Base-by-base conservation (phyloP, 1,140 invertebrate species). In the Theocolax elegans region DNA sequence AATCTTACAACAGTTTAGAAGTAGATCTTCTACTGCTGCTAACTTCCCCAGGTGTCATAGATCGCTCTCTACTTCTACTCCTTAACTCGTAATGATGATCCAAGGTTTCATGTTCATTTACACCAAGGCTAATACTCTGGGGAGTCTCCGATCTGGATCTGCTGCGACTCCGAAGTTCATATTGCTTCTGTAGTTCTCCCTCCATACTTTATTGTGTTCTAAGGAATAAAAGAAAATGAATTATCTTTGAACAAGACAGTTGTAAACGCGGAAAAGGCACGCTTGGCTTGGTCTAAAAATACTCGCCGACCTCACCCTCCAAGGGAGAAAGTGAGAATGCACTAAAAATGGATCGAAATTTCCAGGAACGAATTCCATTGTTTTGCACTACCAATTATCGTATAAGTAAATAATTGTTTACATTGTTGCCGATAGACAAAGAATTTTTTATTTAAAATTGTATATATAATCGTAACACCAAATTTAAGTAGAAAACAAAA, bases 121-220 rank as follows among this genome's bases (percentile, higher is more conserved):
- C 49, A 2, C 51, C 58, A 54, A 54, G 74, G 44, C 23, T 79
- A 17, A 74, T 66, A 19, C 81, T 60, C 74, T 81, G 77, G 1
- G 85, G 85, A 31, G 84, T 85, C 51, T 80, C 77, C 6, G 85
- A 85, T 31, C 85, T 76, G 23, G 85, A 85, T 70, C 83, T 78
- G 59, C 84, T 85, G 27, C 82, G 76, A 62, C 77, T 85, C 60
- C 84, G 73, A 65, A 85, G 63, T 48, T 83, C 83, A 67, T 86
- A 85, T 44, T 79, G 74, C 71, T 66, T 72, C n/a, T 79, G 81
- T 40, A 77, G 79, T 23, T 83, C 82, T 31, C 58, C 74, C 29
- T 84, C 83, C 83, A 84, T 85, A 29, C 23, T 77, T 80, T 35
- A 48, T 40, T 17, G 2, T 44, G 2, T 7, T 49, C 53, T 59